Evolutionary conservation across 2,888 invertebrate genomes (phyloP).

Genomic region (Toxonevra muliebris): DNA sequence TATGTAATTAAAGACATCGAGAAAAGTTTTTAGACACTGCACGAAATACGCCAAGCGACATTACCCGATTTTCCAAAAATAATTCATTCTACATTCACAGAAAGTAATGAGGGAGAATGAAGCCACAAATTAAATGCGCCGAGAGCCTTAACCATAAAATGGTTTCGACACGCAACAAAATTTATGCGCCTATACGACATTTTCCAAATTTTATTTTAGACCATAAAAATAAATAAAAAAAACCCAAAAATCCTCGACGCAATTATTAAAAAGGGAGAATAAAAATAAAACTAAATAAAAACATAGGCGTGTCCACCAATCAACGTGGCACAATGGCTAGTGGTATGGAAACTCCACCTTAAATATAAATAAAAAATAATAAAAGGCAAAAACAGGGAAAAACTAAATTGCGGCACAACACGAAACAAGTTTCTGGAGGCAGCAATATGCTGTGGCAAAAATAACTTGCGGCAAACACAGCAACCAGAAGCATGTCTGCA

Average conservation of each 20-base stretch:
- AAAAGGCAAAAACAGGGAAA: not conserved
- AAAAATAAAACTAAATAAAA: not conserved
- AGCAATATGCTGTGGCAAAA: not conserved
- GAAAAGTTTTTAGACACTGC: no score
- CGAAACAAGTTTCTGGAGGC: not conserved
- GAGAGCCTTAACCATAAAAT: not conserved
- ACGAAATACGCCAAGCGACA: no score
- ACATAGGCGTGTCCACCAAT: slow-evolving; percentile 41
- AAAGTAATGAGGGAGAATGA: no score
- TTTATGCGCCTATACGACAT: not conserved
- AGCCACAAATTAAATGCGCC: no score
- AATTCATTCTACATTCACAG: no score
- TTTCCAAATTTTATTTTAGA: not conserved
- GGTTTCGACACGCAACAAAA: not conserved
- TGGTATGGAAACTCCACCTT: slow-evolving; percentile 49
- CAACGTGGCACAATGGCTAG: slow-evolving; percentile 38
- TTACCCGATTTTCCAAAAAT: no score
- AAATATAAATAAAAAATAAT: slow-evolving; percentile 16
- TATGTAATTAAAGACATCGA: no score
- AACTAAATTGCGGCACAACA: not conserved
- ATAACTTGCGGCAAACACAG: not conserved
- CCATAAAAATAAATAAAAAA: not conserved
- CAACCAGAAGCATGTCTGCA: not conserved
- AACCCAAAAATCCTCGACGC: not conserved
- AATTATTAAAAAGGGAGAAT: not conserved